Base-by-base conservation (phyloP, 1,140 invertebrate genomes). In the Lordiphosa stackelbergi region DNA sequence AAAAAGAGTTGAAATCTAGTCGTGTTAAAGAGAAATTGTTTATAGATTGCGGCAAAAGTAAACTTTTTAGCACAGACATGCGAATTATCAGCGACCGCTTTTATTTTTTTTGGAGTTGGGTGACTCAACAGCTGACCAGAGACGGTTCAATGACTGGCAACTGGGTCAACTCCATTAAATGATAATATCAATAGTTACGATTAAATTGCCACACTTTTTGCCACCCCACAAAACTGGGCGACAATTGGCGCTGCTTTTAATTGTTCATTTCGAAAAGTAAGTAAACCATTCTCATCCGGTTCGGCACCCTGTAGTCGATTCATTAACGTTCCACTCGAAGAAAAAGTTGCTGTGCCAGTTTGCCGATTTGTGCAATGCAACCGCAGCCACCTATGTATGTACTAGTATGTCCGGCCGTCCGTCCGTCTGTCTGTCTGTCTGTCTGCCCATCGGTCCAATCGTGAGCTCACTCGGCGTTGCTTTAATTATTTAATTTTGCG, bases 331-430 rank as follows among this genome's bases (percentile, higher is more conserved):
- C 72, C 22, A 48, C 60, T 69, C 43, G 69, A 75, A 83, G 78
- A 83, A 83, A 83, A 83, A 83, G 77, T 83, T 84, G 78, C 78
- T 84, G 77, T 84, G 73, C 77, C 77, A 83, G 77, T 84, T 83
- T 73, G 56, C 41, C 55, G 68, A 61, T 81, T 69, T 71, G 53
- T 69, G 48, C 71, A 69, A 73, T 56, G 28, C 54, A 56, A 31
- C 28, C 28, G 46, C 66, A 51, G 53, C 53, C 54, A 53, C 38
- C 34, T 35, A 35, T 43, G 24, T 41, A 13, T 52, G 24, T 3
- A 19, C 19, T 19, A 4, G 19, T 19, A 19, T 52, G 63, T 57
- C 43, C 55, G 43, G 48, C 40, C 28, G 16, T 36, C 46, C 16
- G 16, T 16, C 16, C 16, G 16, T 16, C 16, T 2, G 16, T 16